Evolutionary conservation across 1,140 invertebrate species (phyloP).

Genomic region (Melanaphis sacchari): DNA sequence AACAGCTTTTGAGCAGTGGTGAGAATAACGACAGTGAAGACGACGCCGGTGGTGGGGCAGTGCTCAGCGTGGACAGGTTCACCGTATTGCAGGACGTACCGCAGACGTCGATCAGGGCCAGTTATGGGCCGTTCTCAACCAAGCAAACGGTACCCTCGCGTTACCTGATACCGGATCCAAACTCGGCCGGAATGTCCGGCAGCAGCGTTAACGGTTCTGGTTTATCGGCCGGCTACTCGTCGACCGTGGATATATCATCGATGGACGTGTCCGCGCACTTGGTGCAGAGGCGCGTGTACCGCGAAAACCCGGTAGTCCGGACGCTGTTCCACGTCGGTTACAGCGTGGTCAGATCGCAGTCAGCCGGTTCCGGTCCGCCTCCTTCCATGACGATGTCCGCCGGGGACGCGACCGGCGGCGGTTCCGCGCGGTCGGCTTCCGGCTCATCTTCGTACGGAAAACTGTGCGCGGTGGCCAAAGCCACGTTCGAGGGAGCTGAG

Average conservation of each 20-base stretch:
- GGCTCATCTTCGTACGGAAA: constrained; percentile 64
- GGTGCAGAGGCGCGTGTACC: constrained; percentile 81
- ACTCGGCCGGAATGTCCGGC: constrained; percentile 88
- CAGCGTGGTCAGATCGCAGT: constrained; percentile 66
- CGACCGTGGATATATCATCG: constrained; percentile 68
- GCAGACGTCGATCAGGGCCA: constrained; percentile 84
- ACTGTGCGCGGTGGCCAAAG: constrained; percentile 70
- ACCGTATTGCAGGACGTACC: constrained; percentile 87
- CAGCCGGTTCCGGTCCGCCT: constrained; percentile 64
- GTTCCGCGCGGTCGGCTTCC: not conserved
- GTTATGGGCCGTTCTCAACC: constrained; percentile 90
- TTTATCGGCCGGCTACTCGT: constrained; percentile 74
- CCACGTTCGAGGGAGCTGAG: constrained; percentile 63
- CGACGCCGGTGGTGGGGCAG: constrained; percentile 63
- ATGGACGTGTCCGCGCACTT: constrained; percentile 90
- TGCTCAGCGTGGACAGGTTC: constrained; percentile 80
- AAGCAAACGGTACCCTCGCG: constrained; percentile 91
- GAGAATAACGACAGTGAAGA: constrained; percentile 12
- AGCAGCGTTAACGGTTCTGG: constrained; percentile 84
- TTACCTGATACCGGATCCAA: constrained; percentile 84
- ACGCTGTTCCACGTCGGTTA: constrained; percentile 80
- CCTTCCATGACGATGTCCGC: constrained; percentile 74
- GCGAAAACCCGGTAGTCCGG: constrained; percentile 84
- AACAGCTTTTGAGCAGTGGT: constrained; percentile 65
- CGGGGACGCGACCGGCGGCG: constrained; percentile 64